Evolutionary conservation across 2,797 vertebrate genomes (phyloP), one percentile per base, ranked within the genome.

Genomic region (Thamnophis elegans): DNA sequence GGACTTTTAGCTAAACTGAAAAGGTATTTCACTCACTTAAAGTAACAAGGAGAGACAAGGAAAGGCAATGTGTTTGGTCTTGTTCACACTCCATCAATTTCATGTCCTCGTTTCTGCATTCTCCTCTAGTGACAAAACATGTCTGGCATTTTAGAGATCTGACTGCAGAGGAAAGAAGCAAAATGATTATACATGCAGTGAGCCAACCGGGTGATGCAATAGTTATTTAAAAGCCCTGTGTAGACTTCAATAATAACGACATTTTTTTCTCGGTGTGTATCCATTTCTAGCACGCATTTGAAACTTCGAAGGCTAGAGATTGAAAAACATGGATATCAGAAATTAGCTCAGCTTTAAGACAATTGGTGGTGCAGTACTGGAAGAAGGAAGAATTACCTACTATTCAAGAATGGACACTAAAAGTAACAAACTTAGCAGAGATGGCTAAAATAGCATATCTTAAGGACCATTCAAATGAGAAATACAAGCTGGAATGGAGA

Each of bases 31-130:
- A 65, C 62, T 65, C 4, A 65, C 62, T 65, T 26, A 65, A 5
- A 65, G 11, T n/a, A 65, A 1, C 0, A 28, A 11, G 1, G 10
- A 2, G 0, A 14, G 12, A n/a, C 1, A 65, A 4, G 12, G 62
- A 28, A 65, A 65, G 62, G 62, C 62, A 65, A n/a, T n/a, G 3
- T 2, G 28, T 65, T 65, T 65, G 3, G 4, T 65, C 62, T n/a
- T 5, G 26, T n/a, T n/a, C 1, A n/a, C 62, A 65, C 62, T 65
- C 28, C 28, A 14, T 5, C 28, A 65, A 5, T 14, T 1, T 5
- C 62, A 65, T 65, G 28, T 65, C 62, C 28, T 65, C 62, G 0
- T 73, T 73, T 36, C 16, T 73, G 18, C 65, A 73, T 36, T 36
- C 5, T 73, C 65, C 65, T 36, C 14, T 20, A 7, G n/a, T 8